Conservation (phyloP, 1,140 invertebrate genomes). For the Dysdera silvatica region DNA sequence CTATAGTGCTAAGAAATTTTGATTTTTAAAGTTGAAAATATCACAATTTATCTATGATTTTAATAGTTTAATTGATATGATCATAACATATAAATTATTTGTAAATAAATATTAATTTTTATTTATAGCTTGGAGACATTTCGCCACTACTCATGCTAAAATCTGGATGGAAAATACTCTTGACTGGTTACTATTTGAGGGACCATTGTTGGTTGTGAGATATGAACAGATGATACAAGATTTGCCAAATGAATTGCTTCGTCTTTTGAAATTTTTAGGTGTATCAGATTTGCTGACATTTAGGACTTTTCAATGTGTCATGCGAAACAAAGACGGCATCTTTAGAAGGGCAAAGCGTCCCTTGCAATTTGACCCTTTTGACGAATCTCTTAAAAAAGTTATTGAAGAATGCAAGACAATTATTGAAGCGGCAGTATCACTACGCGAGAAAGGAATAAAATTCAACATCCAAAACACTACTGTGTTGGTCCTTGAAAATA, state of each 20-base stretch:
- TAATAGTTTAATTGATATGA: no score
- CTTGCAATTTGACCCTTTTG: conserved; percentile 58
- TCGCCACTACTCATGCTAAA: conserved; percentile 57
- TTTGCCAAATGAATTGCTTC: conserved; percentile 51
- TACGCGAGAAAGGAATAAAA: conserved; percentile 15
- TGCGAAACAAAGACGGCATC: conserved; percentile 54
- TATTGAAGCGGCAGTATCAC: conserved; percentile 1
- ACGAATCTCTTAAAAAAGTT: background rate
- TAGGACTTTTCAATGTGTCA: conserved; percentile 37
- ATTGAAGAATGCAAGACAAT: conserved; percentile 7
- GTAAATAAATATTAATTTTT: conserved; percentile 24
- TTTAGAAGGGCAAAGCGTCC: conserved; percentile 57
- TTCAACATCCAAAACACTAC: conserved; percentile 12
- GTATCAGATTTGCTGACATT: no score
- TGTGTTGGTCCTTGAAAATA: no score
- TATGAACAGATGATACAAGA: conserved; percentile 60
- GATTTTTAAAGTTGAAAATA: no score
- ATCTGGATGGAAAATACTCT: conserved; percentile 59
- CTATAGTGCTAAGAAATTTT: no score
- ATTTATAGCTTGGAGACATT: conserved; percentile 59
- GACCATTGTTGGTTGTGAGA: conserved; percentile 58
- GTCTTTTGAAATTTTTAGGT: conserved; percentile 54
- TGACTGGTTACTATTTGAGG: conserved; percentile 62
- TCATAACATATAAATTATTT: background rate
- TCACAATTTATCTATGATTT: no score